phyloP scores from a whole-genome alignment of 2,888 invertebrate species.

The Oxycera nigricornis region DNA sequence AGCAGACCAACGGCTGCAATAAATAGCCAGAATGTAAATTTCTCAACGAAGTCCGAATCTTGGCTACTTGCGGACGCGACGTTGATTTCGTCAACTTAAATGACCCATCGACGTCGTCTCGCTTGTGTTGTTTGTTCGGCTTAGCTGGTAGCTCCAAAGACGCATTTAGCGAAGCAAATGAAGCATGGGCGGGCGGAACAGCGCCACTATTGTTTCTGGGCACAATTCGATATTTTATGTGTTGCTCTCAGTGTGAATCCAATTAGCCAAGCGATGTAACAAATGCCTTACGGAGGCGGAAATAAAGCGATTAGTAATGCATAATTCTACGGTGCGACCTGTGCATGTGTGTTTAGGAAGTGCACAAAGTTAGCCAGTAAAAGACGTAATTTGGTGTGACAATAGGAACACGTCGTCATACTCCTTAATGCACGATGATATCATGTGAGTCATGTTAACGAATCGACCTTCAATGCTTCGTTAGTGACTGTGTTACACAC shows the following conservation, averaged over 20 bases:
- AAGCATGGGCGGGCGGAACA: not conserved
- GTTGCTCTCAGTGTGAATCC: not conserved
- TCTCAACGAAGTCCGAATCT: too few relatives aligned
- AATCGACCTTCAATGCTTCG: too few relatives aligned
- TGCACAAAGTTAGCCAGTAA: not conserved
- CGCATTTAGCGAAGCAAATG: not conserved
- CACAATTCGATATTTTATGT: not conserved
- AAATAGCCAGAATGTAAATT: too few relatives aligned
- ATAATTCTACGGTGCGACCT: not conserved
- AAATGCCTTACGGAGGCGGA: not conserved
- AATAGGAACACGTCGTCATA: not conserved
- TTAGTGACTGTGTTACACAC: too few relatives aligned
- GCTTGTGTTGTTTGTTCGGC: not conserved
- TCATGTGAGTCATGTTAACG: not conserved
- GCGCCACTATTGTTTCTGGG: not conserved
- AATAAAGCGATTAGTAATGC: slow-evolving; percentile 23
- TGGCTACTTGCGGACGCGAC: too few relatives aligned
- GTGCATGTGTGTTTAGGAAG: not conserved
- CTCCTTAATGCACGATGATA: not conserved
- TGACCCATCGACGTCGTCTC: not conserved
- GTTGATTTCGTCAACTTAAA: not conserved
- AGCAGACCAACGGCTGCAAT: too few relatives aligned
- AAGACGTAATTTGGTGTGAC: not conserved
- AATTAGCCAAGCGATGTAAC: slow-evolving; percentile 1
- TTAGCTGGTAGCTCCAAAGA: not conserved